Percentiles rank a stretch among this genome's conserved stretches.
These are phyloP conservation scores for Drosophila phalerata DNA, from an alignment of 2,888 invertebrate species.

Conservation along the genomic window DNA sequence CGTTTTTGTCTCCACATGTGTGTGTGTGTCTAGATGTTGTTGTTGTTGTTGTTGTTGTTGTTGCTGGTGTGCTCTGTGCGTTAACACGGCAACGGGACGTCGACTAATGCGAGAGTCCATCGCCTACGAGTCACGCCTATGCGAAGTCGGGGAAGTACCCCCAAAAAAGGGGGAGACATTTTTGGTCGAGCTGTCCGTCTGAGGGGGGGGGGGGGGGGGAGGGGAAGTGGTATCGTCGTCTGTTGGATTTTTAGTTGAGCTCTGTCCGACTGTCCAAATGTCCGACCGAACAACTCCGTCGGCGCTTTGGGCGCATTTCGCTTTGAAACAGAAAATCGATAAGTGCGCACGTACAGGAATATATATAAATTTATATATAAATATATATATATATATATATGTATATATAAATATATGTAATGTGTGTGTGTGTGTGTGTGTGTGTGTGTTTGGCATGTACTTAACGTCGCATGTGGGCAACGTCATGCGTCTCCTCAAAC, in stretches of 20 bases:
- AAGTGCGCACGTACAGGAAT: constrained; percentile 72
- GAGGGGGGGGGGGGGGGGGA: neutral
- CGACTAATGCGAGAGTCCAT: constrained; percentile 16
- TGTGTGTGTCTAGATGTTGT: constrained; percentile 9
- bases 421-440: constrained; percentile 7
- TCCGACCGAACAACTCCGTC: constrained; percentile 31
- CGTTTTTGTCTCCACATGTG: constrained; percentile 7
- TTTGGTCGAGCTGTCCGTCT: constrained; percentile 1
- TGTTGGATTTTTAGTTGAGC: constrained; percentile 32
- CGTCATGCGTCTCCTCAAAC: constrained; percentile 66
- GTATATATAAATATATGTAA: constrained; percentile 7
- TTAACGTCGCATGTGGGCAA: constrained; percentile 69
- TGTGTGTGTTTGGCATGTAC: constrained; percentile 50
- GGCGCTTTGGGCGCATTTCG: constrained; percentile 70
- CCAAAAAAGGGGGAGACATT: constrained; percentile 2
- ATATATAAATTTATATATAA: constrained; percentile 50
- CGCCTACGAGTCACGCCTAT: constrained; percentile 51
- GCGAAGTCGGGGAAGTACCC: neutral
- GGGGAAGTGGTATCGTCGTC: constrained; percentile 6
- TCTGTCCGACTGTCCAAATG: constrained; percentile 15
- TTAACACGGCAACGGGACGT: constrained; percentile 32
- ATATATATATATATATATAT: constrained; percentile 19
- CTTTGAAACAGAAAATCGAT: constrained; percentile 75
- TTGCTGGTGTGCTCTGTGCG: constrained; percentile 37
- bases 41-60: constrained; percentile 13